Conservation (phyloP, 2,888 invertebrate species). For the Endomychus coccineus region DNA sequence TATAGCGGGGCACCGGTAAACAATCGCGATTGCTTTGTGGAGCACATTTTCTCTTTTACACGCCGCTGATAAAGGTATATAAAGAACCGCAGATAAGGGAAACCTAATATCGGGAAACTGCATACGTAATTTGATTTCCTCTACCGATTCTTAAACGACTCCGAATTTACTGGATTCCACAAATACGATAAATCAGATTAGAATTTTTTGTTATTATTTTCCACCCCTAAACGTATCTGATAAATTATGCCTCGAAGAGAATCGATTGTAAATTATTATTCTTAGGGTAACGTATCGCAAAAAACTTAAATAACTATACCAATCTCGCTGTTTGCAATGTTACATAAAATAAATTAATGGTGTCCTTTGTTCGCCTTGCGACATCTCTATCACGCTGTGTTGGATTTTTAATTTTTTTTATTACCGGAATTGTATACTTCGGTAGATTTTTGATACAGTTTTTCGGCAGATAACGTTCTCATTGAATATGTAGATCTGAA, state of each 20-base stretch:
- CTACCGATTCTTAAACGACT: constrained; percentile 19
- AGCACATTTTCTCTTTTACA: constrained; percentile 27
- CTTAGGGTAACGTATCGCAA: constrained; percentile 21
- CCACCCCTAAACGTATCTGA: constrained; percentile 26
- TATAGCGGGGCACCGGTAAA: constrained; percentile 19
- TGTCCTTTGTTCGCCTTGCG: too few relatives aligned
- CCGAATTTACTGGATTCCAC: constrained; percentile 27
- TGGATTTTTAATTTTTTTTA: too few relatives aligned
- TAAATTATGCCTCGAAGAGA: constrained; percentile 25
- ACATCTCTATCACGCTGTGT: too few relatives aligned
- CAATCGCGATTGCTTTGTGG: constrained; percentile 15
- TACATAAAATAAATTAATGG: constrained; percentile 13
- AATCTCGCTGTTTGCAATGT: constrained; percentile 11
- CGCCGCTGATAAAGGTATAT: constrained; percentile 36
- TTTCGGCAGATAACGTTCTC: too few relatives aligned
- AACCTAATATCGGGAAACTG: constrained; percentile 38
- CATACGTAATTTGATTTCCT: constrained; percentile 43
- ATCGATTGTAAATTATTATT: constrained; percentile 31
- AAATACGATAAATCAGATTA: constrained; percentile 37
- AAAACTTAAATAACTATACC: constrained; percentile 28
- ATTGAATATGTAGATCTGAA: too few relatives aligned
- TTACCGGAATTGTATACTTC: too few relatives aligned
- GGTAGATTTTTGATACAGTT: too few relatives aligned
- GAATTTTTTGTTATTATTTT: constrained; percentile 32
- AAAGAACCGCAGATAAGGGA: constrained; percentile 37